A percentile compares a stretch with the other conserved stretches of the same genome.
These are phyloP conservation scores for Rhingia campestris DNA, from an alignment of 2,888 invertebrate species.

Conservation along the genomic window DNA sequence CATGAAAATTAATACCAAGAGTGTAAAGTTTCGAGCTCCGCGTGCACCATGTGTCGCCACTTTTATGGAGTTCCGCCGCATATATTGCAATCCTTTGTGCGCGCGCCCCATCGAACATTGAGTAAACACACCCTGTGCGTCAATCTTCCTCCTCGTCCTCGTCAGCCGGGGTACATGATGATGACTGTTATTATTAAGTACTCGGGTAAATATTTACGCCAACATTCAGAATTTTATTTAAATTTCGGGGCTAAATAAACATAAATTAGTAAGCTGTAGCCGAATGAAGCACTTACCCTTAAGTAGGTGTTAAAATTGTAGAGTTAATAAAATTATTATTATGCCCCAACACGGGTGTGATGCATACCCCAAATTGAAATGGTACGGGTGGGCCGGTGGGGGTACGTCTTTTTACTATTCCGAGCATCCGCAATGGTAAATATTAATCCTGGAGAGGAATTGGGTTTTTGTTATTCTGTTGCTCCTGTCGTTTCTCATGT, in stretches of 20 bases:
- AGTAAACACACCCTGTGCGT: constrained; percentile 24
- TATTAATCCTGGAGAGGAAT: constrained; percentile 52
- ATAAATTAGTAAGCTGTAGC: constrained; percentile 45
- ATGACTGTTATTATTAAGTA: constrained; percentile 54
- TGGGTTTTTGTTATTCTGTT: constrained; percentile 2
- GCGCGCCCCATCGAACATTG: constrained; percentile 36
- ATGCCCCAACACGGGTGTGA: background rate
- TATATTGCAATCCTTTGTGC: constrained; percentile 15
- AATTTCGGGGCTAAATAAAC: constrained; percentile 51
- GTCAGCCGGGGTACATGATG: too few relatives aligned
- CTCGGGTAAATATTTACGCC: constrained; percentile 41
- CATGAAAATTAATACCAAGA: constrained; percentile 52
- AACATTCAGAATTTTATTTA: constrained; percentile 62
- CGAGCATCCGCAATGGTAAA: constrained; percentile 44
- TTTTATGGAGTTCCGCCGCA: constrained; percentile 29
- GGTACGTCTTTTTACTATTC: constrained; percentile 44
- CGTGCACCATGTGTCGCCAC: constrained; percentile 63
- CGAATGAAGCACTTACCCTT: constrained; percentile 57
- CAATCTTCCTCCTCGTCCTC: too few relatives aligned
- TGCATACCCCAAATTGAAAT: constrained; percentile 10
- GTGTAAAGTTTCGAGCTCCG: constrained; percentile 50
- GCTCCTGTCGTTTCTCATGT: constrained; percentile 10
- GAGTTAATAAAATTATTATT: constrained; percentile 57
- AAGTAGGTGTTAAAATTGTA: constrained; percentile 48
- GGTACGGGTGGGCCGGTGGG: background rate